These are phyloP conservation scores for Prorops nasuta DNA, from an alignment of 1,140 invertebrate species.

Conservation along the genomic window DNA sequence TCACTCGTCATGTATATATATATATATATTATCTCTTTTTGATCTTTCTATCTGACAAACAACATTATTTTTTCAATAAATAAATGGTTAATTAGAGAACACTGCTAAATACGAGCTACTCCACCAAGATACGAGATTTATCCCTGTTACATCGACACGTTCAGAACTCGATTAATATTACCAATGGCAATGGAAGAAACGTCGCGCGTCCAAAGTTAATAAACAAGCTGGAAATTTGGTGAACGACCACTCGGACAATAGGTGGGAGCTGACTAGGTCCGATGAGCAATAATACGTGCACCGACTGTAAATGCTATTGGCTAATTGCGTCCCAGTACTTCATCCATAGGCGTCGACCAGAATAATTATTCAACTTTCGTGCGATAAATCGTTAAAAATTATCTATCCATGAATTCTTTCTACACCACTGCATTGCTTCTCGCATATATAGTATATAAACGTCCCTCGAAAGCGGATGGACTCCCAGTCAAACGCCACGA, in stretches of 20 bases:
- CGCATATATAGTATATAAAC: slow-evolving; percentile 39
- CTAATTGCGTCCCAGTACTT: slow-evolving; percentile 34
- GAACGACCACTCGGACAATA: slow-evolving; percentile 18
- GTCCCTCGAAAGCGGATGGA: slow-evolving; percentile 32
- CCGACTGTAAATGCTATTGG: slow-evolving; percentile 24
- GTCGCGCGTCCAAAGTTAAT: no score
- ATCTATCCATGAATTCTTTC: slow-evolving; percentile 16
- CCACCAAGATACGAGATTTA: no score
- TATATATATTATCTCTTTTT: no score
- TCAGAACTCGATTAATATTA: no score
- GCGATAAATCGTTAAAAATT: slow-evolving; percentile 9
- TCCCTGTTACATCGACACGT: no score
- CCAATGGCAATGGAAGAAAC: no score
- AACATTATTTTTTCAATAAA: no score
- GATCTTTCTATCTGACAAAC: slow-evolving; percentile 14
- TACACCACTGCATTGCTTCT: slow-evolving; percentile 25
- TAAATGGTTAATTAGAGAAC: no score
- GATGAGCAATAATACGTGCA: slow-evolving; percentile 29
- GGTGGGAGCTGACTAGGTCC: slow-evolving; percentile 18
- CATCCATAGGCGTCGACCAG: slow-evolving; percentile 23
- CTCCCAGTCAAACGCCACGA: no score
- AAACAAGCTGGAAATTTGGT: no score
- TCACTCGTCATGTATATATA: slow-evolving; percentile 6
- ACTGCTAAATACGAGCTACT: no score
- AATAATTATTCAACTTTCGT: no score